Evolutionary conservation across 2,888 invertebrate species (phyloP), one percentile per base, ranked within the genome.

Genomic region (Lobophora halterata): DNA sequence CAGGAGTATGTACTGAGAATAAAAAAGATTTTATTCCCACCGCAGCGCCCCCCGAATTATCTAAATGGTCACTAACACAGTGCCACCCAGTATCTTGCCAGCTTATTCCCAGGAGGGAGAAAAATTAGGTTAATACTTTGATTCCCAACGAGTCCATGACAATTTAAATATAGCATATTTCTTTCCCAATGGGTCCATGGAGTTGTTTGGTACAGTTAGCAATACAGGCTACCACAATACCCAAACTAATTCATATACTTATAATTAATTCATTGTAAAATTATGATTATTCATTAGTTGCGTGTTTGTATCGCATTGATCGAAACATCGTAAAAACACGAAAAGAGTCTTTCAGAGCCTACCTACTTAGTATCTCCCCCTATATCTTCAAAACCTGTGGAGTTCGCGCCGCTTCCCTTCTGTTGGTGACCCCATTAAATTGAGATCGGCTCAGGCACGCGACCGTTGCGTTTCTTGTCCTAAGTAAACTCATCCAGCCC

Each of bases 1-100:
- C 97, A 97, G 25, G 93, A 92, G 70, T 95, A 96, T 8, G 93
- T 93, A 64, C 93, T 93, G 72, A 11, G 31, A n/a, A n/a, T n/a
- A n/a, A n/a, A n/a, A n/a, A n/a, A n/a, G n/a, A n/a, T n/a, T n/a
- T n/a, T n/a, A n/a, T n/a, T n/a, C n/a, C n/a, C n/a, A n/a, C n/a
- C n/a, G n/a, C n/a, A n/a, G n/a, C n/a, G n/a, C n/a, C n/a, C n/a
- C n/a, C n/a, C n/a, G n/a, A n/a, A n/a, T n/a, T n/a, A n/a, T n/a
- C n/a, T n/a, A n/a, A n/a, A n/a, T n/a, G n/a, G n/a, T n/a, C n/a
- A n/a, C n/a, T n/a, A n/a, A n/a, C n/a, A n/a, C n/a, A n/a, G n/a
- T n/a, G n/a, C n/a, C n/a, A n/a, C n/a, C n/a, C n/a, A n/a, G n/a
- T n/a, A n/a, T n/a, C n/a, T n/a, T n/a, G n/a, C n/a, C n/a, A n/a